Evolutionary conservation across 2,797 vertebrate species (phyloP).

Genomic region (Karalla daura): DNA sequence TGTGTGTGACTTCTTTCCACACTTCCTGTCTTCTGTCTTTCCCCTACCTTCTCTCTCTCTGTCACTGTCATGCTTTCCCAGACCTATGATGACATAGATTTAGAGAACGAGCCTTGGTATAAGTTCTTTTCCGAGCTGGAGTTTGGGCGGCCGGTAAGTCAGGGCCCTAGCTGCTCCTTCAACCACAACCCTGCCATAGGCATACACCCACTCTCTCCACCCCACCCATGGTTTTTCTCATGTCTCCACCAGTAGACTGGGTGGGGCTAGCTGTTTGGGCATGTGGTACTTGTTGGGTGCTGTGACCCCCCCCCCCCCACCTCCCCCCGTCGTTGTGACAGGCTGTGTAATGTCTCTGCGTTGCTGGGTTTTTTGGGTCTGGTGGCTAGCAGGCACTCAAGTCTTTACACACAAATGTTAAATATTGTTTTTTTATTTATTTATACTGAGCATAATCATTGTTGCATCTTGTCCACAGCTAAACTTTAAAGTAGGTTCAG

Average conservation of each 20-base stretch:
- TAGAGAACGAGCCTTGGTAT: constrained; percentile 99
- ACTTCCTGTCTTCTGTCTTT: constrained; percentile 58
- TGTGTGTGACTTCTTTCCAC: constrained; percentile 73
- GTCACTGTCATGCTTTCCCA: constrained; percentile 83
- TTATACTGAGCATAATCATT: background rate
- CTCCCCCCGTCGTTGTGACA: constrained; percentile 46
- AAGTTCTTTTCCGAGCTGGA: constrained; percentile 99
- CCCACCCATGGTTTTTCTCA: constrained; percentile 45
- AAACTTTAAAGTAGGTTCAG: constrained; percentile 2
- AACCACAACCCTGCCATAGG: constrained; percentile 61
- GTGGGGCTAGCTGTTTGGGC: constrained; percentile 76
- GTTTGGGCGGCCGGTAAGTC: constrained; percentile 99
- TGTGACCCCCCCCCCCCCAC: constrained; percentile 51
- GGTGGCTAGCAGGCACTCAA: constrained; percentile 60
- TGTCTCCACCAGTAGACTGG: constrained; percentile 59
- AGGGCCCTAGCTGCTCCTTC: constrained; percentile 68
- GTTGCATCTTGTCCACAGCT: constrained; percentile 1
- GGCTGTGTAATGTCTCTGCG: constrained; percentile 57
- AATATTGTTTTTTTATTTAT: constrained; percentile 1
- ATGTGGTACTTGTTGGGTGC: constrained; percentile 78
- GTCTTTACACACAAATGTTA: constrained; percentile 19
- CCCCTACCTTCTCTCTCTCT: constrained; percentile 67
- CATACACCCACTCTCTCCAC: constrained; percentile 62
- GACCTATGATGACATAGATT: constrained; percentile 99
- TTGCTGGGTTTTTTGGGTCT: constrained; percentile 61